A percentile compares a stretch with the other conserved stretches of the same genome.
These are phyloP conservation scores for Glaucidium brasilianum DNA, from an alignment of 2,113 vertebrate species.

Conservation along the genomic window DNA sequence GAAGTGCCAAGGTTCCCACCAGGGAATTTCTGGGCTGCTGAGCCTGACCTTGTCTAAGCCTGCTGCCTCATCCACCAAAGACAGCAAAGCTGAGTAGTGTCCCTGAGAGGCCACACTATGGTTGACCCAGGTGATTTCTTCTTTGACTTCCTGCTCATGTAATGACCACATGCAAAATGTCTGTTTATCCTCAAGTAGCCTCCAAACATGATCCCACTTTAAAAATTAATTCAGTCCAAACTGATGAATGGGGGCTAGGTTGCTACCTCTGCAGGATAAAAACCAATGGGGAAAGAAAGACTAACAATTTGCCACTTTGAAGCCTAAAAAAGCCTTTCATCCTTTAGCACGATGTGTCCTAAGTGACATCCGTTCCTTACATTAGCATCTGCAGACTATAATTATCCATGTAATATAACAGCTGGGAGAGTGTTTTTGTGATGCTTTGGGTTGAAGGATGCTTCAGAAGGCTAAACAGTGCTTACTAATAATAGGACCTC, in stretches of 20 bases:
- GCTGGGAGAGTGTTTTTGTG: not conserved
- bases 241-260: not conserved
- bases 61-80: not conserved
- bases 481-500: constrained; percentile 23
- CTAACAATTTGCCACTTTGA: not conserved
- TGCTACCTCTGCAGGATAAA: not conserved
- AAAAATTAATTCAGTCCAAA: not conserved
- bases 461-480: constrained; percentile 30
- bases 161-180: not conserved
- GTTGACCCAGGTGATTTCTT: not conserved
- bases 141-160: not conserved
- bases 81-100: not conserved
- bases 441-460: not conserved
- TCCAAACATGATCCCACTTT: not conserved
- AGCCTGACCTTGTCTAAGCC: not conserved
- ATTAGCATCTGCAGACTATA: constrained; percentile 30
- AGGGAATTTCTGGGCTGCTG: not conserved
- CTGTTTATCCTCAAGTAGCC: not conserved
- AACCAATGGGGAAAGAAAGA: not conserved
- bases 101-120: not conserved
- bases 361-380: constrained; percentile 23
- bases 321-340: not conserved
- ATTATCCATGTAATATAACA: constrained; percentile 36
- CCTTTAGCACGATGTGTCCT: not conserved
- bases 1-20: not conserved